Evolutionary conservation across 1,140 invertebrate genomes (phyloP), one percentile per base, ranked within the genome.

Genomic region (roundworm (Caenorhabditis elegans)): DNA sequence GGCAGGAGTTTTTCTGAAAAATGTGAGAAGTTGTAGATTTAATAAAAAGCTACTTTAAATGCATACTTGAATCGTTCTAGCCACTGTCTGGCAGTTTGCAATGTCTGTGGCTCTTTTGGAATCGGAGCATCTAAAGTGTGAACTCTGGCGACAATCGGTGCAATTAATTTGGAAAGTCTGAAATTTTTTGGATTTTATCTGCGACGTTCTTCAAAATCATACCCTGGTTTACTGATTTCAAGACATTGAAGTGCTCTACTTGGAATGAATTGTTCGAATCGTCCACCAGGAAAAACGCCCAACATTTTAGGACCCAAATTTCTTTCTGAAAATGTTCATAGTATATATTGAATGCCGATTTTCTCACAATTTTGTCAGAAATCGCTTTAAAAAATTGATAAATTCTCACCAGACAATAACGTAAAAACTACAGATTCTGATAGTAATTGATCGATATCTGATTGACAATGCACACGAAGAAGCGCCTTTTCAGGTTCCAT

Each of bases 191-290:
- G 39, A 39, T 24, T 22, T 19, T 17, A 46, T 19, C 80, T 17
- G 26, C 13, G 26, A 53, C 51, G 19, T 31, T 24, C 22, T 31
- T 36, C 34, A 49, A 28, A 76, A 13, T 26, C 24, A 31, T 22
- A 82, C 79, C 78, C 78, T 15, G 60, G 53, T 26, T 85, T 55
- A 24, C 78, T 81, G 19, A 86, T 78, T 39, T 78, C 51, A 13
- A 79, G 47, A 55, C 47, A 86, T 76, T 83, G 83, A 8, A 85
- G 49, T 2, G 80, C 31, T 47, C 84, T 60, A 19, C 60, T 78
- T 11, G 94, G 94, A 90, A 97, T 96, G 89, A 95, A 98, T 90
- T 98, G 95, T 90, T 99, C 97, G 60, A 99, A 94, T 55, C 97
- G 92, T 3, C 97, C 97, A 11, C 95, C 93, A 1, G 95, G 95